Conservation (phyloP, 2,113 vertebrate genomes). For the Caranx melampygus region DNA sequence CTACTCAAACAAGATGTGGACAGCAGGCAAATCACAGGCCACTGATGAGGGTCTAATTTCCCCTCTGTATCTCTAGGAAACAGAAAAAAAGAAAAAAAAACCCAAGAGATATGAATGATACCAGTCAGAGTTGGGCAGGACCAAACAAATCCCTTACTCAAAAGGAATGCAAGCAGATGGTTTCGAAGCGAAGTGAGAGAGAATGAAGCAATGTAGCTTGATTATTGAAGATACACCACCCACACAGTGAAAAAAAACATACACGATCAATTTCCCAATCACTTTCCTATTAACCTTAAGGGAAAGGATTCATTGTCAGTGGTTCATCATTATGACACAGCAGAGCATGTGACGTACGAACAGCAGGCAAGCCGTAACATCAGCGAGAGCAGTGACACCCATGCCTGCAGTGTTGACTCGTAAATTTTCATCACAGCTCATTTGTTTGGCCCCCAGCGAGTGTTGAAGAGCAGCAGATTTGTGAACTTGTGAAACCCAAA, state of each 20-base stretch:
- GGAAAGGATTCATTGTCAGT: background rate
- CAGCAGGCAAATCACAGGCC: slow-evolving; percentile 22
- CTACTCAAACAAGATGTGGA: slow-evolving; percentile 45
- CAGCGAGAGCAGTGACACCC: slow-evolving; percentile 14
- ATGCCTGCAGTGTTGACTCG: slow-evolving; percentile 22
- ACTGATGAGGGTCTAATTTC: slow-evolving; percentile 36
- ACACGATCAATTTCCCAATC: slow-evolving; percentile 24
- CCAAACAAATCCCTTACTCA: slow-evolving; percentile 64
- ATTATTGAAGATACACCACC: slow-evolving; percentile 9
- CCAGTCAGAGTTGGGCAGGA: slow-evolving; percentile 59
- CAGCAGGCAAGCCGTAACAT: slow-evolving; percentile 32
- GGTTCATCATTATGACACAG: background rate
- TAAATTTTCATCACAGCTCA: slow-evolving; percentile 34
- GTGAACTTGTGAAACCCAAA: slow-evolving; percentile 32
- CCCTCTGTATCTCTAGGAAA: slow-evolving; percentile 27
- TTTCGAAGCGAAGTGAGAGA: slow-evolving; percentile 13
- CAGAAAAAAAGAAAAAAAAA: slow-evolving; percentile 18
- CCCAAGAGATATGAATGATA: slow-evolving; percentile 30
- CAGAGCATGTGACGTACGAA: background rate
- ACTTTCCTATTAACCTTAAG: background rate
- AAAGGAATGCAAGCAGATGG: slow-evolving; percentile 56
- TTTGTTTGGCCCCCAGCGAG: slow-evolving; percentile 25
- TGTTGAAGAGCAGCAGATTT: background rate
- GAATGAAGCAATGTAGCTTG: slow-evolving; percentile 34
- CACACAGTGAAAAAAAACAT: background rate